A percentile compares a stretch with the other conserved stretches of the same genome.
Evolutionary conservation across 2,113 vertebrate species (phyloP).

Genomic region (Felis chaus): DNA sequence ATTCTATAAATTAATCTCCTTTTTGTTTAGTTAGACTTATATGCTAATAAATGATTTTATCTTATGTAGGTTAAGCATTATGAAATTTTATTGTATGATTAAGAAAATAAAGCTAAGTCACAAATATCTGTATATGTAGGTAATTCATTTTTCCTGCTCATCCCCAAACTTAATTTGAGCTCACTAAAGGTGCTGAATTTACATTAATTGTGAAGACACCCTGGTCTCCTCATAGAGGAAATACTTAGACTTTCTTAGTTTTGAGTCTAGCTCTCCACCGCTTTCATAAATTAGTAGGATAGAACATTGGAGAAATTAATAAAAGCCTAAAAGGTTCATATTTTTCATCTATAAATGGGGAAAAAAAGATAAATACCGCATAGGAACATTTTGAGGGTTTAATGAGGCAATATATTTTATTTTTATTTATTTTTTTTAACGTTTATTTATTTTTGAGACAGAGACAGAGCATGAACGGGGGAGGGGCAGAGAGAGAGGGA

Average conservation of each 20-base stretch:
- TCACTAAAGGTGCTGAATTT: neutral
- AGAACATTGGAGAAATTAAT: neutral
- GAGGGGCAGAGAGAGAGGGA: no score
- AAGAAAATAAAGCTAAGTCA: neutral
- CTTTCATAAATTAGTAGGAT: neutral
- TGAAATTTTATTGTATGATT: neutral
- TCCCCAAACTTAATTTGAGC: neutral
- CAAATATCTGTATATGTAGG: neutral
- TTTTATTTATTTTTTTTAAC: no score
- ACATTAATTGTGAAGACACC: neutral
- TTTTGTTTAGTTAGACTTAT: neutral
- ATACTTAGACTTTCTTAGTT: neutral
- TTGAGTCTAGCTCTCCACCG: neutral
- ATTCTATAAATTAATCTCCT: neutral
- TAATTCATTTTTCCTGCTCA: neutral
- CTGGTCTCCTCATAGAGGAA: neutral
- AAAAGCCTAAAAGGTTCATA: neutral
- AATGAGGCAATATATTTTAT: neutral
- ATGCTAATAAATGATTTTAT: neutral
- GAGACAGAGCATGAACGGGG: no score
- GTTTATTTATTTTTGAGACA: no score
- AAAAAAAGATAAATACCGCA: neutral
- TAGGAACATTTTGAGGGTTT: neutral
- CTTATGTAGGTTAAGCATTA: neutral
- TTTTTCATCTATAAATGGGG: neutral